These are phyloP conservation scores for Tetrapedia diversipes DNA, from an alignment of 2,888 invertebrate species.

Conservation along the genomic window DNA sequence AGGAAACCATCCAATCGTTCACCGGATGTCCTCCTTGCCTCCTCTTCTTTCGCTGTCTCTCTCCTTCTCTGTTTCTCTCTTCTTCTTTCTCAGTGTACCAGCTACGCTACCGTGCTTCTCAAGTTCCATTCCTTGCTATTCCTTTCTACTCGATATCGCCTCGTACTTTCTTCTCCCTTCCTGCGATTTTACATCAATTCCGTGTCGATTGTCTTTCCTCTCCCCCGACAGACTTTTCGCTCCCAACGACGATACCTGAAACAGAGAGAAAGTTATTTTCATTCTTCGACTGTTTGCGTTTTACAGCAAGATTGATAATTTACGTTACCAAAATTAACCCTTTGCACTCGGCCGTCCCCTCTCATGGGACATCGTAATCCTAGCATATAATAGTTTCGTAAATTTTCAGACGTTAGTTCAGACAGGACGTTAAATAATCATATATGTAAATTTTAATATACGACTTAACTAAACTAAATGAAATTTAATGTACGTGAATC, in stretches of 20 bases:
- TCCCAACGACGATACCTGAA: neutral
- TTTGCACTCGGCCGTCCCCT: too few species aligned
- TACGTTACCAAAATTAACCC: too few species aligned
- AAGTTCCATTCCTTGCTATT: constrained; percentile 28
- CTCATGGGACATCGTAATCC: too few species aligned
- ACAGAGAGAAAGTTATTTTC: neutral
- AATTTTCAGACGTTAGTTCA: too few species aligned
- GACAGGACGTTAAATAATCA: too few species aligned
- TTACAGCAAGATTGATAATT: too few species aligned
- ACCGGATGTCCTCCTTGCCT: constrained; percentile 79
- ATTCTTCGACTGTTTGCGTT: neutral
- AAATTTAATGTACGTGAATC: too few species aligned
- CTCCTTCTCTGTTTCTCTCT: constrained; percentile 46
- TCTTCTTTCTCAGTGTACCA: constrained; percentile 51
- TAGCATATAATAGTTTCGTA: too few species aligned
- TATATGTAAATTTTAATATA: too few species aligned
- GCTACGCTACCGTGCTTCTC: constrained; percentile 39
- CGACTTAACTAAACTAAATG: too few species aligned
- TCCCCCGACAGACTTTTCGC: neutral
- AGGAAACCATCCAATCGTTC: constrained; percentile 82
- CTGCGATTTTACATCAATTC: constrained; percentile 35
- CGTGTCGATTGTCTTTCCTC: constrained; percentile 33
- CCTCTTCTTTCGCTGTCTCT: constrained; percentile 54
- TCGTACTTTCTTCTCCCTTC: constrained; percentile 25
- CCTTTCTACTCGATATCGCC: constrained; percentile 37